Percentiles rank a stretch among this genome's conserved stretches.
phyloP scores from a whole-genome alignment of 2,113 vertebrate genomes.

The Regulus satrapa region DNA sequence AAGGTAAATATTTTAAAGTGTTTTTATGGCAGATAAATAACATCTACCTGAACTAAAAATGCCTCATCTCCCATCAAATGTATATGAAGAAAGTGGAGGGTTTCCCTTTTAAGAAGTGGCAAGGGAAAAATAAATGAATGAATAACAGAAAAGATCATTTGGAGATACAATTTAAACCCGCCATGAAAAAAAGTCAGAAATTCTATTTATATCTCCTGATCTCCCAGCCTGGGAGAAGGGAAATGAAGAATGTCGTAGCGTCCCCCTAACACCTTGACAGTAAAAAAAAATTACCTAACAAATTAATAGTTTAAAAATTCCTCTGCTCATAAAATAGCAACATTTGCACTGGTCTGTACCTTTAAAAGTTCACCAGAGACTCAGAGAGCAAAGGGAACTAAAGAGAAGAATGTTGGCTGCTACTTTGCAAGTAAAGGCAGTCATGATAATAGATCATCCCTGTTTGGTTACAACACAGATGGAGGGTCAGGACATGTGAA shows the following conservation, averaged over 20 bases:
- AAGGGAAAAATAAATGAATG: not conserved
- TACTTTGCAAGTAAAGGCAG: not conserved
- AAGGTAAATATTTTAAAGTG: not conserved
- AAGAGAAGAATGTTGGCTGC: not conserved
- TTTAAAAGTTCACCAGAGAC: not conserved
- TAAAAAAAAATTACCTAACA: not conserved
- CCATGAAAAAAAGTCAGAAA: not conserved
- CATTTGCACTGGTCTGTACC: not conserved
- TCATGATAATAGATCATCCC: not conserved
- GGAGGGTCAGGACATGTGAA: not conserved
- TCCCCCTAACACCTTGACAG: not conserved
- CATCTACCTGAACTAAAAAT: not conserved
- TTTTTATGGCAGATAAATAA: not conserved
- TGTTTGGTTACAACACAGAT: not conserved
- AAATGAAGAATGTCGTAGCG: not conserved
- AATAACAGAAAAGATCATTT: not conserved
- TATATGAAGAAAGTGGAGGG: not conserved
- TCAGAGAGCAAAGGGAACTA: not conserved
- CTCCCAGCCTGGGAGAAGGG: not conserved
- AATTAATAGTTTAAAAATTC: not conserved
- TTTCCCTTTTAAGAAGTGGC: not conserved
- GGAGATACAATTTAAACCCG: not conserved
- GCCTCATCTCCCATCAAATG: not conserved
- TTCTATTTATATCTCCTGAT: not conserved
- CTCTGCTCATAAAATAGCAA: not conserved